Evolutionary conservation across 2,888 invertebrate genomes (phyloP).

Genomic region (Diloba caeruleocephala): DNA sequence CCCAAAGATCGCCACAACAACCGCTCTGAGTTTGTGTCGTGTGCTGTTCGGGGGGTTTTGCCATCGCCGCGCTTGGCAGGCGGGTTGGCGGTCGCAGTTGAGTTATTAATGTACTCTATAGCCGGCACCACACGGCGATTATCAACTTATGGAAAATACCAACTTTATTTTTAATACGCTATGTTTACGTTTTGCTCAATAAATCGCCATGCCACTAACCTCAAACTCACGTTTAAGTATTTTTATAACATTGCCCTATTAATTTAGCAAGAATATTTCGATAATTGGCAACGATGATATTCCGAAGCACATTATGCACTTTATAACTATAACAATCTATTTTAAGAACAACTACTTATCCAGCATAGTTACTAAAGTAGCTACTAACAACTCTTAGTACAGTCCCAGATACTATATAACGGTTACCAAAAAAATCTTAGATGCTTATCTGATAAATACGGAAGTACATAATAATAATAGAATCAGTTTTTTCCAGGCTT

Average conservation of each 20-base stretch:
- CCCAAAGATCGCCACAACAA: too few species aligned
- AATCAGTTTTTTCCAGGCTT: slow-evolving; percentile 79
- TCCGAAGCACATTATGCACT: slow-evolving; percentile 24
- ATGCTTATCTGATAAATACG: slow-evolving; percentile 43
- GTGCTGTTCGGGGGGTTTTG: too few species aligned
- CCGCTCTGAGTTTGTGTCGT: too few species aligned
- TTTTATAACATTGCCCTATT: slow-evolving; percentile 31
- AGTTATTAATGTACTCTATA: too few species aligned
- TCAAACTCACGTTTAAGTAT: slow-evolving; percentile 19
- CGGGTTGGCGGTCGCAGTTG: too few species aligned
- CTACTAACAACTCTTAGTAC: slow-evolving; percentile 3
- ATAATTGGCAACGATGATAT: slow-evolving; percentile 43
- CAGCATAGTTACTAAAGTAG: slow-evolving; percentile 1
- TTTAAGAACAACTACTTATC: slow-evolving; percentile 31
- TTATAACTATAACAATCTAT: slow-evolving; percentile 30
- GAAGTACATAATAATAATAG: slow-evolving; percentile 55
- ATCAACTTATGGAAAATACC: slow-evolving; percentile 25
- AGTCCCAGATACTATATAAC: slow-evolving; percentile 9
- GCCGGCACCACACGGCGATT: too few species aligned
- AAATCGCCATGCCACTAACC: slow-evolving; percentile 25
- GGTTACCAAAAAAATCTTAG: slow-evolving; percentile 33
- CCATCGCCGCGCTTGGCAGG: too few species aligned
- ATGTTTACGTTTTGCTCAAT: slow-evolving; percentile 29
- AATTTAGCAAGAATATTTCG: slow-evolving; percentile 26
- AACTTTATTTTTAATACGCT: slow-evolving; percentile 19